Conservation (phyloP, 2,888 invertebrate species). For the Mythimna pallens region DNA sequence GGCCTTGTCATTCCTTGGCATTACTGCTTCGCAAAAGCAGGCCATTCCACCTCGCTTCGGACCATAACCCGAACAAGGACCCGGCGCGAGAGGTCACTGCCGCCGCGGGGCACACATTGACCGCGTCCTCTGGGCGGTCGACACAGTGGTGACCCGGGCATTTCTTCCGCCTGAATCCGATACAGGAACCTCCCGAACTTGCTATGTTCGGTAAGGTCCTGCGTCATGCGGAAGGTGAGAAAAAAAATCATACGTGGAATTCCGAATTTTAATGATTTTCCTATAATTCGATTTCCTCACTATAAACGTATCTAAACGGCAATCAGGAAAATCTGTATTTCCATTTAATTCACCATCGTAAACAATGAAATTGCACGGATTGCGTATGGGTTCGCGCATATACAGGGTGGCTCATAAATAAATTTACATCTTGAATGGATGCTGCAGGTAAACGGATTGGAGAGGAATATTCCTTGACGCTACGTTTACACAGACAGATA, state of each 20-base stretch:
- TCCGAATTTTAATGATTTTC: constrained; percentile 4
- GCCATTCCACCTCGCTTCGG: no score
- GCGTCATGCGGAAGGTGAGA: no score
- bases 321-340: constrained; percentile 31
- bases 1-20: no score
- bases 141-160: no score
- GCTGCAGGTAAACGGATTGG: constrained; percentile 26
- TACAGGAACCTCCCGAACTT: no score
- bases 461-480: constrained; percentile 6
- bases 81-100: no score
- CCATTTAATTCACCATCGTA: constrained; percentile 39
- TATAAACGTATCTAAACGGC: constrained; percentile 32
- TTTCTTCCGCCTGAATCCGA: no score
- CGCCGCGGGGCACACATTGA: no score
- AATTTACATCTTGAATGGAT: constrained; percentile 36
- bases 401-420: constrained; percentile 35
- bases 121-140: no score
- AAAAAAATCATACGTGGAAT: not conserved
- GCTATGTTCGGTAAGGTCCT: no score
- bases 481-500: constrained; percentile 2
- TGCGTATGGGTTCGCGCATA: constrained; percentile 17
- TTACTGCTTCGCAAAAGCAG: no score
- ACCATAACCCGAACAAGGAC: no score
- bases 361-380: constrained; percentile 29
- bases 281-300: not conserved